Evolutionary conservation across 2,113 vertebrate species (phyloP).

Genomic region (Clarias macrocephalus): DNA sequence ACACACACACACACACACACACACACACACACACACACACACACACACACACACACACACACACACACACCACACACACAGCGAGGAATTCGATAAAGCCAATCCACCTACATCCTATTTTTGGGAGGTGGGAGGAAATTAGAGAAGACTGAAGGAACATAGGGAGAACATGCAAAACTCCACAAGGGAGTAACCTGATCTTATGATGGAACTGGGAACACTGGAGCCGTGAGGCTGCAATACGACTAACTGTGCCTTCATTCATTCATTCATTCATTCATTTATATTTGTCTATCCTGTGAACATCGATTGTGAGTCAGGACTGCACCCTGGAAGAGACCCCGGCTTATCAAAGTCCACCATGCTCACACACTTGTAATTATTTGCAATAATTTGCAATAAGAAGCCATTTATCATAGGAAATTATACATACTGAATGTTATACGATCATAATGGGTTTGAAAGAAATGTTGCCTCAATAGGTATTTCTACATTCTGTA

Average conservation of each 20-base stretch:
- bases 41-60: background rate
- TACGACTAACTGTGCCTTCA: background rate
- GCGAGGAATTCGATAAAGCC: background rate
- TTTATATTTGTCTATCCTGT: background rate
- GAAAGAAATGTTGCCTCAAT: background rate
- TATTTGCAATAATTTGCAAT: slow-evolving; percentile 4
- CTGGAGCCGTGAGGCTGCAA: background rate
- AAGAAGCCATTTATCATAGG: too few relatives aligned
- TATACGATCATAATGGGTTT: background rate
- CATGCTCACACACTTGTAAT: background rate
- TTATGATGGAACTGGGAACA: background rate
- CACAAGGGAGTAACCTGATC: background rate
- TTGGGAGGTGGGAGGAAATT: background rate
- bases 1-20: background rate
- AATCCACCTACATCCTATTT: background rate
- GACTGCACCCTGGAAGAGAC: background rate
- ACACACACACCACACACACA: too few relatives aligned
- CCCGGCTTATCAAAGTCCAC: background rate
- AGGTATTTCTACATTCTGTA: background rate
- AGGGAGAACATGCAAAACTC: background rate
- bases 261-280: too few relatives aligned
- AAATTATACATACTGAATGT: too few relatives aligned
- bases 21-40: background rate
- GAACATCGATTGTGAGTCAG: background rate
- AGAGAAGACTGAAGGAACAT: background rate